Conservation (phyloP, 2,888 invertebrate species). For the Trachelus troglodyta region DNA sequence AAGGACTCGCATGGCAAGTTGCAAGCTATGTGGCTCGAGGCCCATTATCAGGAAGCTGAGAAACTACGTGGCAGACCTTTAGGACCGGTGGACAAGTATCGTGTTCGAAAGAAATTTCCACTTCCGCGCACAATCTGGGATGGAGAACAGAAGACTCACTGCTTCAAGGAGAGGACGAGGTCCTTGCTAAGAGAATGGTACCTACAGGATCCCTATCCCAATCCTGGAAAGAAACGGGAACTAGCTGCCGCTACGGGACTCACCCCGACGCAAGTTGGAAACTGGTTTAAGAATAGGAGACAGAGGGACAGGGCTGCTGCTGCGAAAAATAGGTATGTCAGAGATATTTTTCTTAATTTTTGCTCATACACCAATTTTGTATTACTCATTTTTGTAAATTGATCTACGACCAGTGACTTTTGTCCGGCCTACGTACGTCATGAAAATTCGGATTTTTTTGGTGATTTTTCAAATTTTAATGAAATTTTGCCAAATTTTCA, state of each 20-base stretch:
- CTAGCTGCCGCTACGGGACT: slow-evolving; percentile 90
- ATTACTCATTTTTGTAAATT: background rate
- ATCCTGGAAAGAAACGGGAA: slow-evolving; percentile 93
- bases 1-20: slow-evolving; percentile 90
- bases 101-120: slow-evolving; percentile 93
- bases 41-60: slow-evolving; percentile 94
- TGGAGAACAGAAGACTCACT: slow-evolving; percentile 96
- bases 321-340: slow-evolving; percentile 92
- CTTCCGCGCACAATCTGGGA: slow-evolving; percentile 94
- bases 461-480: no score
- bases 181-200: slow-evolving; percentile 98
- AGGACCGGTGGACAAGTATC: slow-evolving; percentile 93
- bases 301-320: slow-evolving; percentile 91
- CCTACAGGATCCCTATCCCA: slow-evolving; percentile 96
- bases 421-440: background rate
- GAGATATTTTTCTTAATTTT: background rate
- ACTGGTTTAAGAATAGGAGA: slow-evolving; percentile 92
- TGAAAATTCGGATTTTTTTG: background rate
- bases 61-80: slow-evolving; percentile 89
- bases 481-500: no score
- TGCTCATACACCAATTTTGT: background rate
- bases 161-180: slow-evolving; percentile 95
- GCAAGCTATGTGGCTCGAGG: slow-evolving; percentile 93
- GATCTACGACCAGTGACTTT: background rate
- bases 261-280: slow-evolving; percentile 93